A percentile compares a stretch with the other conserved stretches of the same genome.
These are phyloP conservation scores for Brachymystax lenok DNA, from an alignment of 2,797 vertebrate genomes.

Conservation along the genomic window DNA sequence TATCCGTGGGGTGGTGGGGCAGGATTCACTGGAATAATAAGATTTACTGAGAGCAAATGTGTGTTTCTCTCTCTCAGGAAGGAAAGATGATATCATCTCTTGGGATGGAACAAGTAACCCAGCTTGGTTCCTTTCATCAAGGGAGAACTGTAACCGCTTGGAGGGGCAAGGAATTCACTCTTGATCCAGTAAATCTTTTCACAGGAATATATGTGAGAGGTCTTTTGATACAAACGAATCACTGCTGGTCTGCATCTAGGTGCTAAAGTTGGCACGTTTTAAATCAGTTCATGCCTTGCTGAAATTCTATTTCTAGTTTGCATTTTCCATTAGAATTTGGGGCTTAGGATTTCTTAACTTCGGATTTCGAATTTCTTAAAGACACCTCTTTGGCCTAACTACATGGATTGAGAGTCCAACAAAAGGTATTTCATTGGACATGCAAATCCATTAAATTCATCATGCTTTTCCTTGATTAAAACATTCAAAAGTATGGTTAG, in stretches of 20 bases:
- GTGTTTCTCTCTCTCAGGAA: constrained; percentile 4
- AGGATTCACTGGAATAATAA: background rate
- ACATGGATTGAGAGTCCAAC: background rate
- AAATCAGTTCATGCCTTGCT: constrained; percentile 21
- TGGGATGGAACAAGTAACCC: constrained; percentile 31
- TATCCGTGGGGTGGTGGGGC: background rate
- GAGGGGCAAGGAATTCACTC: background rate
- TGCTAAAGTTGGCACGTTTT: constrained; percentile 33
- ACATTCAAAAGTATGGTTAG: background rate
- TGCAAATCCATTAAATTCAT: background rate
- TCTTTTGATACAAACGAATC: constrained; percentile 11
- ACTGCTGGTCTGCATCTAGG: constrained; percentile 4
- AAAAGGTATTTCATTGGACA: background rate
- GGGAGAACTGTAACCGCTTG: background rate
- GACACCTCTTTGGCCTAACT: background rate
- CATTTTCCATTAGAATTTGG: constrained; percentile 21
- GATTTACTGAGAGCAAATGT: background rate
- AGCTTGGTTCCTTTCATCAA: constrained; percentile 6
- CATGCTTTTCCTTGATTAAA: background rate
- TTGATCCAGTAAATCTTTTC: background rate
- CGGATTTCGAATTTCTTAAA: background rate
- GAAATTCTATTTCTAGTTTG: constrained; percentile 4
- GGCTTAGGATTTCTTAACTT: background rate
- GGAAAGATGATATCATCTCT: constrained; percentile 28
- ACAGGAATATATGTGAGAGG: background rate